These are phyloP conservation scores for Leptarthrus brevirostris DNA, from an alignment of 2,888 invertebrate species.

Conservation along the genomic window DNA sequence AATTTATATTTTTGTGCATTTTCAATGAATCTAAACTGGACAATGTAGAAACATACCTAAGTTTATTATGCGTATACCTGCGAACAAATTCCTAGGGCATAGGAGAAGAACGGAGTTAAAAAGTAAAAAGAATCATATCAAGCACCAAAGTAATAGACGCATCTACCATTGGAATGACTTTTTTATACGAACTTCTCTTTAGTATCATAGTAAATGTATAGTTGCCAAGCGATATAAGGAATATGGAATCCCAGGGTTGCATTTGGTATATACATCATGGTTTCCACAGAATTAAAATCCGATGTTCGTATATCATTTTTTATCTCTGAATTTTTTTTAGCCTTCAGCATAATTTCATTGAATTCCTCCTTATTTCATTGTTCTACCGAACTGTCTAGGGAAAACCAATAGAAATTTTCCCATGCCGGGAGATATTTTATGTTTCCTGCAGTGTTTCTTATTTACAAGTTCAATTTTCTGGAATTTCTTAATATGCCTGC, in stretches of 20 bases:
- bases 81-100: too few relatives aligned
- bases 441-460: constrained; percentile 5
- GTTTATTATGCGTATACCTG: too few relatives aligned
- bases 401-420: background rate
- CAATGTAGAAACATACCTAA: too few relatives aligned
- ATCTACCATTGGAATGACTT: too few relatives aligned
- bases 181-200: too few relatives aligned
- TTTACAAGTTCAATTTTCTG: constrained; percentile 36
- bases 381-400: background rate
- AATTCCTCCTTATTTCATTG: background rate
- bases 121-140: too few relatives aligned
- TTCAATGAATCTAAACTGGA: too few relatives aligned
- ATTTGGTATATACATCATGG: background rate
- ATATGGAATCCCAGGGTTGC: background rate
- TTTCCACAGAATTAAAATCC: background rate
- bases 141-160: too few relatives aligned
- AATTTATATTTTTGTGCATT: too few relatives aligned
- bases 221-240: background rate
- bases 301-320: constrained; percentile 10
- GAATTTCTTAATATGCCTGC: constrained; percentile 37
- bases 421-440: background rate
- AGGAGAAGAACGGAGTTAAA: too few relatives aligned
- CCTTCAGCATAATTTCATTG: background rate
- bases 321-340: background rate
- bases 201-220: too few relatives aligned